Percentiles rank a stretch among this genome's conserved stretches.
Evolutionary conservation across 2,113 vertebrate genomes (phyloP).

Genomic region (Polyodon spathula): DNA sequence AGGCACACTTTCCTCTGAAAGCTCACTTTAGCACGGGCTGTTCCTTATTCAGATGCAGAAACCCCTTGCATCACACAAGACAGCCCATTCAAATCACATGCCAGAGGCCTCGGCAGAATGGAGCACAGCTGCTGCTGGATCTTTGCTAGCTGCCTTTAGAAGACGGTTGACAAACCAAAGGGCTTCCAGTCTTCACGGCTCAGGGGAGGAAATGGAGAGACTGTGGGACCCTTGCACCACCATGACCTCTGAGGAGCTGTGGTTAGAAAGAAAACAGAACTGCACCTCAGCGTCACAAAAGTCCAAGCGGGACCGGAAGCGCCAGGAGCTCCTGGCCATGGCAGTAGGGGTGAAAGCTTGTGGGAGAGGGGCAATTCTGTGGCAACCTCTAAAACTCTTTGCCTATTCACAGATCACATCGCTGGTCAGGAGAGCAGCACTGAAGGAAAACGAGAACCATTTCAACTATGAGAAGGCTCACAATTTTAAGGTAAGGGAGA

Average conservation of each 20-base stretch:
- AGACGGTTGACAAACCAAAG: slow-evolving; percentile 52
- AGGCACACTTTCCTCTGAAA: slow-evolving; percentile 73
- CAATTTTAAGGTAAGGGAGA: slow-evolving; percentile 99
- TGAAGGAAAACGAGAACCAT: slow-evolving; percentile 83
- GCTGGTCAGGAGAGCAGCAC: slow-evolving; percentile 74
- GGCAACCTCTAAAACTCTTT: slow-evolving; percentile 95
- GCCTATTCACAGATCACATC: slow-evolving; percentile 94
- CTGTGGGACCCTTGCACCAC: slow-evolving; percentile 52
- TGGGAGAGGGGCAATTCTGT: slow-evolving; percentile 69
- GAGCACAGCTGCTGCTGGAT: slow-evolving; percentile 64
- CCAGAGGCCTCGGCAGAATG: slow-evolving; percentile 67
- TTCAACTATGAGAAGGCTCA: slow-evolving; percentile 94
- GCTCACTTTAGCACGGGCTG: slow-evolving; percentile 53
- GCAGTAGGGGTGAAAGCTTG: slow-evolving; percentile 83
- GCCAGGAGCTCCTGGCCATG: slow-evolving; percentile 81
- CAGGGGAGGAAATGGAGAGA: slow-evolving; percentile 55
- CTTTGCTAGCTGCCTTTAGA: slow-evolving; percentile 64
- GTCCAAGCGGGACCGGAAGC: slow-evolving; percentile 69
- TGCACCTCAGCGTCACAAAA: slow-evolving; percentile 62
- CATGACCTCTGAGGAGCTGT: slow-evolving; percentile 55
- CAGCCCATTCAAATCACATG: slow-evolving; percentile 67
- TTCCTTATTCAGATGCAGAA: slow-evolving; percentile 68
- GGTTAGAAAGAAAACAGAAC: slow-evolving; percentile 61
- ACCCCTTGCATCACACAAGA: slow-evolving; percentile 56
- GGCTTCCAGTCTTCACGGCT: slow-evolving; percentile 36